These are phyloP conservation scores for Caenorhabditis zanzibari DNA, from an alignment of 2,888 invertebrate genomes.

Conservation along the genomic window DNA sequence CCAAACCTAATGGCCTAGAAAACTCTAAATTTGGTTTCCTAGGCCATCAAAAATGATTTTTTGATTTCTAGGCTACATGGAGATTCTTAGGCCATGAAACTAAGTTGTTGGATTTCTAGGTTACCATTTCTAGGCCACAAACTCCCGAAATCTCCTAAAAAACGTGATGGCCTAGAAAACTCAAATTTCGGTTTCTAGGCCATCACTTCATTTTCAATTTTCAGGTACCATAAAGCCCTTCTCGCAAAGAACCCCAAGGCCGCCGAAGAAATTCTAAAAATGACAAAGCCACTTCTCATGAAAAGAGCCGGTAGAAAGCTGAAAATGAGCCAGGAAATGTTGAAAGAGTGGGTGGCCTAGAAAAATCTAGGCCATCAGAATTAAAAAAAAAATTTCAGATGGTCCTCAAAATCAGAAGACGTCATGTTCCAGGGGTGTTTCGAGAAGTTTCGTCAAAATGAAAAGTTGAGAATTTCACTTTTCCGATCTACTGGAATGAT, in stretches of 20 bases:
- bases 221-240: slow-evolving; percentile 44
- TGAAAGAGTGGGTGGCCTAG: not conserved
- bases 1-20: not conserved
- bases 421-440: slow-evolving; percentile 23
- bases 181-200: not conserved
- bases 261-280: slow-evolving; percentile 17
- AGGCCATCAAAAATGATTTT: no score
- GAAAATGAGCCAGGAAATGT: slow-evolving; percentile 31
- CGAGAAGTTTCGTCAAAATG: slow-evolving; percentile 29
- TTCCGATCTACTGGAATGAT: slow-evolving; percentile 16
- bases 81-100: no score
- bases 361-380: not conserved
- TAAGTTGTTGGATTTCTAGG: no score
- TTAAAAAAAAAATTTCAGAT: slow-evolving; percentile 32
- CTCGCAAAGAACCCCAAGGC: not conserved
- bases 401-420: slow-evolving; percentile 11
- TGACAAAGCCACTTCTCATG: slow-evolving; percentile 33
- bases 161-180: not conserved
- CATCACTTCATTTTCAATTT: not conserved
- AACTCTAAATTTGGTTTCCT: no score
- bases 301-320: slow-evolving; percentile 40
- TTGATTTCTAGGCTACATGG: no score
- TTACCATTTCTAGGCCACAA: not conserved
- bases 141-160: no score
- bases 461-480: not conserved